Base-by-base conservation (phyloP, 2,797 vertebrate genomes). In the Valencia hispanica region DNA sequence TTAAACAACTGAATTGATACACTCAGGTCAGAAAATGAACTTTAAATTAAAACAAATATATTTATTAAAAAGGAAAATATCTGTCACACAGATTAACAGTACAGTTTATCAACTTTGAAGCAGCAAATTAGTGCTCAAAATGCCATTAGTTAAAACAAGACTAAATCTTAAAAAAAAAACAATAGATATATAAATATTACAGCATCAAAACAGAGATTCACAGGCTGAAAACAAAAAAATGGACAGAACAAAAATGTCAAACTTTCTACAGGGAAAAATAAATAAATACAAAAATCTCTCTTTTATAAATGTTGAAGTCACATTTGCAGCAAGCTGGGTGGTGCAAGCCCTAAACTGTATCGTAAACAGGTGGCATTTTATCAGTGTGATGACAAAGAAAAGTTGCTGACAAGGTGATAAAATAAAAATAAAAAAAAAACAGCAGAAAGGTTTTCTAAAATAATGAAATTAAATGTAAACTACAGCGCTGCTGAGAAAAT, bases 51-150 rank as follows among this genome's bases (percentile, higher is more conserved):
- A 72, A 84, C 65, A 87, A 70, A 27, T 63, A 63, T 77, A 77
- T 93, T 94, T 93, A 92, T 92, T 94, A 80, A 87, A 90, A 65
- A 45, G 39, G 73, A 78, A 89, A 86, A 77, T 68, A 75, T 84
- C 81, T 83, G 32, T 82, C 75, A 86, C 59, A 74, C 61, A 81
- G 65, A 82, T 80, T 25, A 86, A 85, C 81, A 86, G 68, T 80
- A 87, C 75, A 84, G 81, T 89, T 87, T 77, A 72, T 57, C 81
- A 83, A 86, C 50, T 72, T 48, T 76, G 84, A 89, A 83, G 78
- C 78, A 87, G 84, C 78, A 85, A 68, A 81, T 69, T 86, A 81
- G 82, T 85, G 81, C 73, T 84, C 76, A 84, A 81, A 83, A 87
- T 81, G 75, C 55, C 41, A 72, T 72, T 32, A 84, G 75, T 86